Percentiles rank a stretch among this genome's conserved stretches.
These are phyloP conservation scores for Lemur catta DNA, from an alignment of 2,797 vertebrate species.

Conservation along the genomic window DNA sequence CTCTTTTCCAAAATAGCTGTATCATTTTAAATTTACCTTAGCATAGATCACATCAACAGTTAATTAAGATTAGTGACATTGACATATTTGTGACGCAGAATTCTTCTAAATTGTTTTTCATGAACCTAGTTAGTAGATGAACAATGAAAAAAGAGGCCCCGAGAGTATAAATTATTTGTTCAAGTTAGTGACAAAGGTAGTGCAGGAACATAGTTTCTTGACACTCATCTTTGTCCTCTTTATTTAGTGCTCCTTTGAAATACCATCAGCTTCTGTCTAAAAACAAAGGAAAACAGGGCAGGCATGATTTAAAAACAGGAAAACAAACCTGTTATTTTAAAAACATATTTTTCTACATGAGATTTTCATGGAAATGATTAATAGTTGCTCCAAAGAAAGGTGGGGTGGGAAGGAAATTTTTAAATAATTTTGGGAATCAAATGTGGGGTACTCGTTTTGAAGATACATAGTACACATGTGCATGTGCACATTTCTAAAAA, in stretches of 20 bases:
- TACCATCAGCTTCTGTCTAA: not conserved
- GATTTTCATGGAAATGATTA: not conserved
- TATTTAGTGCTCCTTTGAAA: not conserved
- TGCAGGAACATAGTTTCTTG: not conserved
- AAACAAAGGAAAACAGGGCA: not conserved
- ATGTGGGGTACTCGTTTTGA: not conserved
- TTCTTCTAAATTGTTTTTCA: not conserved
- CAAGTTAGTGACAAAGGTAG: not conserved
- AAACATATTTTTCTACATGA: not conserved
- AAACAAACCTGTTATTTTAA: not conserved
- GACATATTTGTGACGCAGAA: not conserved
- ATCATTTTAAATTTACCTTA: not conserved
- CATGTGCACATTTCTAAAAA: not conserved
- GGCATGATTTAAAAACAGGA: not conserved
- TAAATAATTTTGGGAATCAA: not conserved
- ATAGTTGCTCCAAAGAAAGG: not conserved
- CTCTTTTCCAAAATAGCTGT: not conserved
- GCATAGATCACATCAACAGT: not conserved
- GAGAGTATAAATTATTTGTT: not conserved
- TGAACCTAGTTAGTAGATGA: not conserved
- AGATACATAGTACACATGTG: not conserved
- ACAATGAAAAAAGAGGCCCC: not conserved
- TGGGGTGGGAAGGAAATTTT: not conserved
- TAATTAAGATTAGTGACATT: not conserved
- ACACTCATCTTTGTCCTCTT: not conserved